phyloP scores from a whole-genome alignment of 2,888 invertebrate genomes.

The Drosophila mercatorum region DNA sequence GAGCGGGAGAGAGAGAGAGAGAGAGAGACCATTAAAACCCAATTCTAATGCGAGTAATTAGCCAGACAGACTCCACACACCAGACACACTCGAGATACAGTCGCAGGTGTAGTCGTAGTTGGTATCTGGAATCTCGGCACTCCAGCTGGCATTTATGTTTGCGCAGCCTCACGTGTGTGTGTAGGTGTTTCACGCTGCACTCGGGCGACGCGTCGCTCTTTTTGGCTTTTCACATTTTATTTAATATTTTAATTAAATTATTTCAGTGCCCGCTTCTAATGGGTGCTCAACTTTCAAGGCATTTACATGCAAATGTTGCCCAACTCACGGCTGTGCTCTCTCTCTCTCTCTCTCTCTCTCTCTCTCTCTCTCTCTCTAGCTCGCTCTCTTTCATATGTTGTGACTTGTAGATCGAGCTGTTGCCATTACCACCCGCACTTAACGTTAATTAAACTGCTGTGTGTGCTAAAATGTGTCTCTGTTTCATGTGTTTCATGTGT shows the following conservation, averaged over 20 bases:
- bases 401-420: conserved; percentile 57
- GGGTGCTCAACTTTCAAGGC: conserved; percentile 67
- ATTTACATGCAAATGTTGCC: conserved; percentile 70
- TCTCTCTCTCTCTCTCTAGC: background rate
- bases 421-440: conserved; percentile 77
- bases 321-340: conserved; percentile 28
- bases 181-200: conserved; percentile 14
- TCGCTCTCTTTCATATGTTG: conserved; percentile 17
- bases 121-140: conserved; percentile 27
- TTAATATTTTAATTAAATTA: conserved; percentile 80
- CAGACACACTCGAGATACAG: background rate
- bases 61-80: conserved; percentile 17
- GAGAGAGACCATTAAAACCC: conserved; percentile 32
- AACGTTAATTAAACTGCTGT: conserved; percentile 80
- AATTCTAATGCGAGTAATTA: conserved; percentile 56
- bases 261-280: conserved; percentile 70
- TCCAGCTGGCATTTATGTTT: conserved; percentile 36
- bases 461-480: conserved; percentile 75
- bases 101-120: background rate
- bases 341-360: background rate
- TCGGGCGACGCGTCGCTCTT: conserved; percentile 34
- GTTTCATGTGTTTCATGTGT: conserved; percentile 24
- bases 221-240: conserved; percentile 69
- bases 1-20: too few relatives aligned
- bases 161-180: conserved; percentile 25